Percentiles rank a stretch among this genome's conserved stretches.
Evolutionary conservation across 2,888 invertebrate genomes (phyloP).

Genomic region (Baronia brevicornis): DNA sequence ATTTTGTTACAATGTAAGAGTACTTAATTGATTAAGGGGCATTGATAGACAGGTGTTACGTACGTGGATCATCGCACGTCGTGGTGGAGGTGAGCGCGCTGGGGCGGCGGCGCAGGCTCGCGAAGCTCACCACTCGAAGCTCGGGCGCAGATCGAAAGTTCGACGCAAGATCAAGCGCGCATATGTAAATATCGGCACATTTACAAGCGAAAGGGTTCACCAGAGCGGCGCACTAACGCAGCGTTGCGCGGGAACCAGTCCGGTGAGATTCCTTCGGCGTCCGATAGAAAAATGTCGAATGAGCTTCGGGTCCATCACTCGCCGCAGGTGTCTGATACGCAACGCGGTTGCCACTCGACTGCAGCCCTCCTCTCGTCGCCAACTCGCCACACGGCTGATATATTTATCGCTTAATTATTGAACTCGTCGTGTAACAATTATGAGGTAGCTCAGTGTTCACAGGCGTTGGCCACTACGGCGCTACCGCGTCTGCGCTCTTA

Average conservation of each 20-base stretch:
- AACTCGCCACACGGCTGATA: constrained; percentile 54
- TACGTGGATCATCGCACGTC: constrained; percentile 69
- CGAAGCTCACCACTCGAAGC: constrained; percentile 49
- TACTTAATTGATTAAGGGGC: too few relatives aligned
- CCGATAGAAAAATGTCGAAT: constrained; percentile 77
- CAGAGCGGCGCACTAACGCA: constrained; percentile 73
- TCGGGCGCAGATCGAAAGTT: constrained; percentile 73
- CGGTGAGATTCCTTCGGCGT: constrained; percentile 79
- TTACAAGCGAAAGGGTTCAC: constrained; percentile 76
- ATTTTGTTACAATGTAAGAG: too few relatives aligned
- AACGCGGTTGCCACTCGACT: constrained; percentile 68
- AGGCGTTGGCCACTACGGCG: constrained; percentile 51
- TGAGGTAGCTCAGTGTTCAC: constrained; percentile 53
- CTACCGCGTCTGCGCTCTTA: constrained; percentile 57
- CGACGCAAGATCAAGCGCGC: constrained; percentile 70
- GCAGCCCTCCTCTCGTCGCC: constrained; percentile 67
- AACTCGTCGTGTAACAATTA: constrained; percentile 71
- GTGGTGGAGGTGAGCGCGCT: constrained; percentile 52
- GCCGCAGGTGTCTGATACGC: constrained; percentile 61
- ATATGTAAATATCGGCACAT: constrained; percentile 76
- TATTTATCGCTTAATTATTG: constrained; percentile 75
- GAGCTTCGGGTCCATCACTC: constrained; percentile 62
- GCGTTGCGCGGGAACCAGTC: constrained; percentile 78
- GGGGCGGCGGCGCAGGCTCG: constrained; percentile 47
- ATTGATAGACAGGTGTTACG: constrained; percentile 33